Evolutionary conservation across 1,140 invertebrate genomes (phyloP), one percentile per base, ranked within the genome.

Genomic region (Zaprionus nigranus): DNA sequence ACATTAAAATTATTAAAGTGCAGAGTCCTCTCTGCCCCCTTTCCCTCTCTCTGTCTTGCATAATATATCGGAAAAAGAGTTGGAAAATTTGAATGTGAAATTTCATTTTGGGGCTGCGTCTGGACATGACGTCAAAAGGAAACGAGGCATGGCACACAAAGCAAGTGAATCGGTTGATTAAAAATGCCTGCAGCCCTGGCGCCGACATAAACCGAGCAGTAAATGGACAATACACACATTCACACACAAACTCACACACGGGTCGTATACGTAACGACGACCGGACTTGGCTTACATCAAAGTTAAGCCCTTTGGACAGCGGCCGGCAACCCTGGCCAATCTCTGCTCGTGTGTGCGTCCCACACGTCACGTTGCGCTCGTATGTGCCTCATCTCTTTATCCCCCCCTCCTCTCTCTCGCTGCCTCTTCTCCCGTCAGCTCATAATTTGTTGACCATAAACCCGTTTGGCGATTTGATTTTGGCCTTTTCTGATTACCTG

Each of bases 361-460:
- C 13, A 38, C n/a, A 17, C n/a, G 40, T 43, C 40, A 43, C 40
- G 40, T 43, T 43, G 40, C n/a, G 5, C 15, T 7, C 40, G 15
- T 43, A 43, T 43, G 7, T 43, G n/a, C 40, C 40, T n/a, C 40
- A 43, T 43, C 40, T 43, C 20, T 49, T 11, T 11, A 4, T 17
- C n/a, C 43, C n/a, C 43, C 9, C 20, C 3, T 11, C 4, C 11
- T 12, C 46, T 24, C 9, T 2, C 5, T 13, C 12, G 5, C 46
- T 51, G 20, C 12, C 20, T 24, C 20, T 22, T 24, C 22, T 13
- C 2, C 40, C 12, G 20, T 51, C 40, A 51, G 46, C 20, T 24
- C 20, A 51, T 51, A 22, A 65, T 30, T 65, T 57, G 66, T 63
- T 65, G 61, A 51, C 51, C 84, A 78, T 85, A 88, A 83, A 80